Evolutionary conservation across 2,113 vertebrate species (phyloP), one percentile per base, ranked within the genome.

Genomic region (Eulemur rufifrons): DNA sequence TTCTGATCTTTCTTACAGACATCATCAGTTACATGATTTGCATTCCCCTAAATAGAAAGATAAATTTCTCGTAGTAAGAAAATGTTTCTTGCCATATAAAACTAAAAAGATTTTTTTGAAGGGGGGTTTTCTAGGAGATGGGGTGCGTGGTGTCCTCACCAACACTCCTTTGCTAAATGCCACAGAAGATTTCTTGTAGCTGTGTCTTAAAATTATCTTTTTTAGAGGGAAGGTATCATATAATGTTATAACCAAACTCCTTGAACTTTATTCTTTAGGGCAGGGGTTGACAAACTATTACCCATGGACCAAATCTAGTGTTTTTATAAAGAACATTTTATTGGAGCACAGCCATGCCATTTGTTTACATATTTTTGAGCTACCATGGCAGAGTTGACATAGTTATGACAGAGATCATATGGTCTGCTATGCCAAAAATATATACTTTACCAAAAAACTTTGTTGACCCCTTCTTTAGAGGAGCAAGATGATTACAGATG

Each of bases 241-340:
- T 50, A 68, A 63, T 50, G 2, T 77, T 21, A 81, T n/a, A 91
- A 39, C 17, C 61, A 82, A 42, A 95, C 13, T 69, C 47, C 52
- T 32, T 77, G 42, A 73, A 89, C 29, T 50, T 88, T 85, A 71
- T 92, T 37, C 18, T 95, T 90, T 23, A 27, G 54, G n/a, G 2
- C 83, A 68, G 5, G 29, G 9, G 23, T 45, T 69, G 63, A 17
- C 37, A 88, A 52, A 84, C 32, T 93, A 1, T 59, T 34, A n/a
- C 39, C 25, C 32, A 0, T 63, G 12, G 50, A 18, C n/a, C 42
- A 64, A 63, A 86, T 69, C 14, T 56, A 76, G 10, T 68, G 20
- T 73, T 93, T 90, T 93, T 91, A 17, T 86, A 87, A 87, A 63
- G 34, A 74, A 74, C 25, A 66, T 77, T 81, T 85, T 61, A 39